Evolutionary conservation across 1,140 invertebrate species (phyloP), one percentile per base, ranked within the genome.

Genomic region (Nixonia krombeini): DNA sequence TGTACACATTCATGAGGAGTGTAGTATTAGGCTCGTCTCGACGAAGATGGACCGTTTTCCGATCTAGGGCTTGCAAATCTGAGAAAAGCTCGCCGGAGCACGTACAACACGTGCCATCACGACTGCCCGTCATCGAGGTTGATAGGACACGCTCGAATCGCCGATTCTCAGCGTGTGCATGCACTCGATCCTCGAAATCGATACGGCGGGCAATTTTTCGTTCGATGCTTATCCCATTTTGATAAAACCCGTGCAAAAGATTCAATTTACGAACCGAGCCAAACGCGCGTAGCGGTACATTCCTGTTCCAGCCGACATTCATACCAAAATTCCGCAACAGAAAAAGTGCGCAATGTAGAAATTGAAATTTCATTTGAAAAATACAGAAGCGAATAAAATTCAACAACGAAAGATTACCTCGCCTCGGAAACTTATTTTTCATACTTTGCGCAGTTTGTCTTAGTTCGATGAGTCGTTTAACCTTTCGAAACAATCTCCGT

Each of bases 91-190:
- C 72, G 70, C 31, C 70, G 41, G 78, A 72, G 82, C 83, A 85
- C 83, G 82, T 81, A 78, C 82, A 66, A 76, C 75, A 76, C 77
- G 79, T 81, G 78, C 78, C 75, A 66, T 65, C 50, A 45, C 41
- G 76, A 80, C 77, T 79, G 81, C 66, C 47, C 50, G 55, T 38
- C 38, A 47, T 63, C 49, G 51, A 45, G 40, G 25, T 71, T 75
- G 83, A 85, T 84, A 85, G 78, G 76, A 78, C 82, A 85, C 82
- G 82, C 80, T 74, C 73, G 71, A 75, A 75, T 74, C 73, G 72
- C 74, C 71, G 65, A 72, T 73, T 75, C 71, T 70, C 64, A 47
- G 63, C n/a, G n/a, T n/a, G n/a, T n/a, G 58, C 61, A n/a, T n/a
- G n/a, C 33, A 53, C 51, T 45, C 56, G 52, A 72, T 66, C 58